Conservation (phyloP, 2,797 vertebrate species). For the Merluccius polli region DNA sequence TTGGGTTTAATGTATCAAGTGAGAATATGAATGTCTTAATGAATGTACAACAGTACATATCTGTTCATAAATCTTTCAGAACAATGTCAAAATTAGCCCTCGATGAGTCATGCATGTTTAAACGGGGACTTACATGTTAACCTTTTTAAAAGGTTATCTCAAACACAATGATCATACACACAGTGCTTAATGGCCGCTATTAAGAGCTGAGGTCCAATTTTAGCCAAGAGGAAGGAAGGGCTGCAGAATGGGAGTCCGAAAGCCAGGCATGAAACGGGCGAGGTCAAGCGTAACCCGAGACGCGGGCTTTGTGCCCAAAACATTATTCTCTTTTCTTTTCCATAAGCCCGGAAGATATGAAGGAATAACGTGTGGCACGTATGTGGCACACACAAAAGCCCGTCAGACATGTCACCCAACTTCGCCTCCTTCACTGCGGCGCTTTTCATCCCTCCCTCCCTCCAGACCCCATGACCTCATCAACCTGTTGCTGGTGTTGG, state of each 20-base stretch:
- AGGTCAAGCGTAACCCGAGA: slow-evolving; percentile 30
- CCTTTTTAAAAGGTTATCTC: slow-evolving; percentile 42
- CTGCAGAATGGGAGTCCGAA: slow-evolving; percentile 53
- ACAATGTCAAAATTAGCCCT: background rate
- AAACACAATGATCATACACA: slow-evolving; percentile 62
- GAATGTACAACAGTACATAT: background rate
- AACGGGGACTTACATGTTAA: slow-evolving; percentile 5
- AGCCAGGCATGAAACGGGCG: slow-evolving; percentile 52
- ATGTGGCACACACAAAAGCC: background rate
- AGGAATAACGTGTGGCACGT: slow-evolving; percentile 20
- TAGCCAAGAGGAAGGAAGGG: slow-evolving; percentile 73
- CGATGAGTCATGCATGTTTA: background rate
- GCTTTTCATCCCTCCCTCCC: slow-evolving; percentile 10
- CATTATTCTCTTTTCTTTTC: slow-evolving; percentile 34
- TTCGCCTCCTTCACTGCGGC: slow-evolving; percentile 10
- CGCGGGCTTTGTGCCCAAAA: slow-evolving; percentile 32
- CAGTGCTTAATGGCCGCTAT: slow-evolving; percentile 56
- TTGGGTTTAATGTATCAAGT: background rate
- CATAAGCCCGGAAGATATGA: slow-evolving; percentile 41
- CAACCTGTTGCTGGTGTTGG: slow-evolving; percentile 30
- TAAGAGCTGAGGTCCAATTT: slow-evolving; percentile 54
- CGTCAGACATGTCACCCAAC: background rate
- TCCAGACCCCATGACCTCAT: slow-evolving; percentile 43
- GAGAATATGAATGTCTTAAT: background rate
- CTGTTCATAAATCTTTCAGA: background rate